Conservation (phyloP, 2,888 invertebrate genomes). For the Xestia ashworthii region DNA sequence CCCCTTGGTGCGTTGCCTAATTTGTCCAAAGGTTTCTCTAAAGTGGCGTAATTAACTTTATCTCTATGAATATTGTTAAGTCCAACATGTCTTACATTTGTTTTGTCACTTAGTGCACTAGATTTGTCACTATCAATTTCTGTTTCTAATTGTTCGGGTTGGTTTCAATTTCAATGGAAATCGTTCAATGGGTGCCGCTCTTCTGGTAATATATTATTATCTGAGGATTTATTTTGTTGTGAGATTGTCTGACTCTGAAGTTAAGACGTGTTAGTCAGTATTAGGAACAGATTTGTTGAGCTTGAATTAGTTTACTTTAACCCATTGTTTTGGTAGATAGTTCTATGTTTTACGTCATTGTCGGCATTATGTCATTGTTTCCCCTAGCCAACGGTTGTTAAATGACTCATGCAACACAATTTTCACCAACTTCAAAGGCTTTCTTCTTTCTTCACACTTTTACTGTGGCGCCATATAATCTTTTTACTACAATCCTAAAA, state of each 20-base stretch:
- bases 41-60: slow-evolving; percentile 65
- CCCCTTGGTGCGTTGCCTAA: slow-evolving; percentile 60
- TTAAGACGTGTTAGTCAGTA: neutral
- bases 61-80: slow-evolving; percentile 68
- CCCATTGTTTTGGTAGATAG: neutral
- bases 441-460: neutral
- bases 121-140: slow-evolving; percentile 64
- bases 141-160: slow-evolving; percentile 50
- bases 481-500: neutral
- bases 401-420: neutral
- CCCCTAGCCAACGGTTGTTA: fast-evolving
- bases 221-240: slow-evolving; percentile 11
- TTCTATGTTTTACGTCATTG: neutral
- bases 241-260: neutral
- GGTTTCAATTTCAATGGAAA: slow-evolving; percentile 45
- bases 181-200: slow-evolving; percentile 41
- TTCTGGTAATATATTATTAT: slow-evolving; percentile 18
- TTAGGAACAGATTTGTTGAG: neutral
- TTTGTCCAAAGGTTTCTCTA: slow-evolving; percentile 64
- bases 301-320: neutral
- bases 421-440: neutral
- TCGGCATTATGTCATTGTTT: neutral
- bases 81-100: slow-evolving; percentile 51
- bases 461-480: neutral
- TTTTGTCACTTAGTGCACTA: slow-evolving; percentile 58